Evolutionary conservation across 1,140 invertebrate genomes (phyloP).

Genomic region (Atopsyche davidsoni): DNA sequence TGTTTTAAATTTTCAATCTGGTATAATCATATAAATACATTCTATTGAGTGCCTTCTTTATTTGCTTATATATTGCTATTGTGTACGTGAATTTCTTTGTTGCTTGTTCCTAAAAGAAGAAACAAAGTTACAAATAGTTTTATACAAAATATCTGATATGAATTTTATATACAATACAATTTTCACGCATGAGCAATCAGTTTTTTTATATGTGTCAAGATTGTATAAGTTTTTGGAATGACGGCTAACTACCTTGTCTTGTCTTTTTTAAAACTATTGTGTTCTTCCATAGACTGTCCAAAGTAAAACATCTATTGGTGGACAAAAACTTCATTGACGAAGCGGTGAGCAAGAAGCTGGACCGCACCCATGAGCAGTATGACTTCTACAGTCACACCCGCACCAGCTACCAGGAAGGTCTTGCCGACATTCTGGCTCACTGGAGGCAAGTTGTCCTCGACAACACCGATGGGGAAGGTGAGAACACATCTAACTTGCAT

Average conservation of each 20-base stretch:
- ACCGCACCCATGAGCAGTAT: slow-evolving; percentile 44
- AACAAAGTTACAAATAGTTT: too few species aligned
- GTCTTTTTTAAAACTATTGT: background rate
- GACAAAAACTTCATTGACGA: slow-evolving; percentile 50
- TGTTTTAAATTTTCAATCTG: background rate
- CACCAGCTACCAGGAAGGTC: slow-evolving; percentile 51
- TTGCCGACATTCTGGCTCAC: slow-evolving; percentile 52
- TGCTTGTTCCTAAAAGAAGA: too few species aligned
- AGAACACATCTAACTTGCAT: too few species aligned
- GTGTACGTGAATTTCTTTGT: too few species aligned
- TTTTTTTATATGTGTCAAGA: too few species aligned
- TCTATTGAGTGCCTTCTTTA: too few species aligned
- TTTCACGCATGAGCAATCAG: too few species aligned
- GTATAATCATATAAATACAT: background rate
- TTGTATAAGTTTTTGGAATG: background rate
- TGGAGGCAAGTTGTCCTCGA: slow-evolving; percentile 53
- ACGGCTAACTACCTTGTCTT: background rate
- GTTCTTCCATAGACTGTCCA: slow-evolving; percentile 44
- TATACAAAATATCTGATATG: too few species aligned
- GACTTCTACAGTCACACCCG: slow-evolving; percentile 53
- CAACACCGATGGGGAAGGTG: slow-evolving; percentile 43
- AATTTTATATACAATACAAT: too few species aligned
- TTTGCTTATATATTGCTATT: too few species aligned
- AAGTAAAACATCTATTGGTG: slow-evolving; percentile 58
- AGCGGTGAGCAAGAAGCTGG: slow-evolving; percentile 25